Conservation (phyloP, 2,888 invertebrate species). For the Lasioglossum vierecki region DNA sequence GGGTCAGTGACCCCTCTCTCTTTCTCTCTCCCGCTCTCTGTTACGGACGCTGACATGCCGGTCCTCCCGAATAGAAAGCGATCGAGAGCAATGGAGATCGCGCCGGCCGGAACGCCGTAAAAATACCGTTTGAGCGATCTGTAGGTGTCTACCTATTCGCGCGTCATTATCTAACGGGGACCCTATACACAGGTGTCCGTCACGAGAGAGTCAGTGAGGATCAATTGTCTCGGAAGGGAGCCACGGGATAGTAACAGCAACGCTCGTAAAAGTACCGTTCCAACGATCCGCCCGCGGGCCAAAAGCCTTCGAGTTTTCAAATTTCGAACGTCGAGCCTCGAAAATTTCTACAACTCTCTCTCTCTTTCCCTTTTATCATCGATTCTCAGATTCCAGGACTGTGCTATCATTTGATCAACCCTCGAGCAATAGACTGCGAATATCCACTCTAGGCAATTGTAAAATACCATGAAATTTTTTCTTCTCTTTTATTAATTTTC, state of each 20-base stretch:
- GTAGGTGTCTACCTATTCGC: constrained; percentile 7
- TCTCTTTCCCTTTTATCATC: not conserved
- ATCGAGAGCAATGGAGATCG: constrained; percentile 21
- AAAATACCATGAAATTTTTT: too few relatives aligned
- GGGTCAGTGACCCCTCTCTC: constrained; percentile 33
- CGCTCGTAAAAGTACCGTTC: constrained; percentile 15
- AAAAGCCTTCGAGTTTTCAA: not conserved
- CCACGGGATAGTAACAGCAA: not conserved
- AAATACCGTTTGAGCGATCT: constrained; percentile 32
- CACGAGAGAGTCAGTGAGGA: not conserved
- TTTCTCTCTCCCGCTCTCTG: not conserved
- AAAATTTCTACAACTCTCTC: not conserved
- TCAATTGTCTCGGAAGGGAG: constrained; percentile 6
- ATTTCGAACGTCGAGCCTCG: not conserved
- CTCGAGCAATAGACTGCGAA: not conserved
- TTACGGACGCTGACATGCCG: not conserved
- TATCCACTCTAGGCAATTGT: too few relatives aligned
- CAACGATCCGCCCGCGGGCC: not conserved
- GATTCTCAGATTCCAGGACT: not conserved
- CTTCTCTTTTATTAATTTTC: too few relatives aligned
- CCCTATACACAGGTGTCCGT: not conserved
- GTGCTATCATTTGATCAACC: not conserved
- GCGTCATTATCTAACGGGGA: constrained; percentile 14
- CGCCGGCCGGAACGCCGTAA: not conserved
- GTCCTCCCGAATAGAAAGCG: constrained; percentile 25